Base-by-base conservation (phyloP, 1,140 invertebrate species). In the Paraescarpia echinospica region DNA sequence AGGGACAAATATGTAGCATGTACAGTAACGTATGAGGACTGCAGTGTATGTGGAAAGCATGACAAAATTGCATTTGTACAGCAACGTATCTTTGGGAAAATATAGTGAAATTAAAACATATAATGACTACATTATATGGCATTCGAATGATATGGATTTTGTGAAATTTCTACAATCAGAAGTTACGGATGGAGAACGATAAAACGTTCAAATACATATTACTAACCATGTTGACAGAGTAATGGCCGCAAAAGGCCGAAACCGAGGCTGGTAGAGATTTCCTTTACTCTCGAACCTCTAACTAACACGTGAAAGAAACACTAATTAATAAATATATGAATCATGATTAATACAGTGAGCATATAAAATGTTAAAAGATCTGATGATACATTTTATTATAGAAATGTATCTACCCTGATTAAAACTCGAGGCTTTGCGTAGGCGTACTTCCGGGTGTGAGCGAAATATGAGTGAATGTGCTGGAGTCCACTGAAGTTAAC, bases 401-500 rank as follows among this genome's bases (percentile, higher is more conserved):
- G 4, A 0, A 18, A 77, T 77, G 8, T 77, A 2, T 14, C 18
- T 77, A 77, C 8, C 14, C 22, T 77, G 59, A 31, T 27, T 12
- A 77, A 31, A 27, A 77, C 18, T 77, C 59, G 59, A 77, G 59
- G 59, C 59, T 77, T 77, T 77, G 59, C 59, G 27, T 77, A 77
- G 59, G 59, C 59, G 59, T 77, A 77, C 59, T 77, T 77, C 59
- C 59, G 59, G 59, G 59, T 77, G 59, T 77, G 59, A 77, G 59
- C 59, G 59, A 77, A 77, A 77, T 77, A 77, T 77, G 59, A 77
- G 59, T 77, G 59, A 77, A 77, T 77, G 59, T 77, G 59, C 59
- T 31, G 59, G 59, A 22, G 59, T 77, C 27, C 59, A 77, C 33
- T 34, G 89, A 90, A 90, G 89, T 35, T 90, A 90, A 90, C 89